Evolutionary conservation across 64 coral and sea anemone genomes (phyloP), one percentile per base, ranked within the genome.

Genomic region (Stichodactyla helianthus): DNA sequence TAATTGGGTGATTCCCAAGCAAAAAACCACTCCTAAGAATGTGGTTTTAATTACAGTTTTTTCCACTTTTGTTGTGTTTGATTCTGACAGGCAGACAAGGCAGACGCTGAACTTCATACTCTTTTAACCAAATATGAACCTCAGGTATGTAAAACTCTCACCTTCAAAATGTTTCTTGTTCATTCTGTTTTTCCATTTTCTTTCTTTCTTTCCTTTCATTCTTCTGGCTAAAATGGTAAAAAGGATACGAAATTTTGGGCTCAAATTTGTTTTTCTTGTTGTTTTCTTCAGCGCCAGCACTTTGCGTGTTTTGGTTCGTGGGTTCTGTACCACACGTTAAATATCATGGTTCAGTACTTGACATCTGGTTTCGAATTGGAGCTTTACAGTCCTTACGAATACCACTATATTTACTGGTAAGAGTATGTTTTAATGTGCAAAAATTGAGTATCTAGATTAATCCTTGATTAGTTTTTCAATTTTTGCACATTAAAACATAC

Each of bases 261-360:
- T 26, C 9, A 10, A 26, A 26, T 4, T 27, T n/a, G 31, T 19
- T n/a, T 26, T 10, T 0, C 50, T 15, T 28, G 6, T 53, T 74
- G 26, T 50, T 77, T 83, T 54, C 63, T 90, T 20, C 52, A 99
- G 93, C 90, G 97, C 28, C 93, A 99, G 28, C 97, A 99, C 67
- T 99, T 99, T 87, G 97, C 97, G 0, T 99, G 97, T 90, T 99
- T 99, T 87, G 97, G 97, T 71, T 99, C 97, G 7, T 99, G 97
- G 97, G 97, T 99, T 26, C 63, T 99, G 77, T 95, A 99, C 63
- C 93, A 92, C 85, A 95, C 97, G 0, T 79, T 99, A 7, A 99
- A 92, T 22, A 99, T 95, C 80, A 99, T 99, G 97, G 92, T 99
- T 61, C 97, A 99, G 28, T 99, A 95, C 82, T 77, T 99, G 82